Conservation (phyloP, 2,113 vertebrate species). For the Gopherus evgoodei region DNA sequence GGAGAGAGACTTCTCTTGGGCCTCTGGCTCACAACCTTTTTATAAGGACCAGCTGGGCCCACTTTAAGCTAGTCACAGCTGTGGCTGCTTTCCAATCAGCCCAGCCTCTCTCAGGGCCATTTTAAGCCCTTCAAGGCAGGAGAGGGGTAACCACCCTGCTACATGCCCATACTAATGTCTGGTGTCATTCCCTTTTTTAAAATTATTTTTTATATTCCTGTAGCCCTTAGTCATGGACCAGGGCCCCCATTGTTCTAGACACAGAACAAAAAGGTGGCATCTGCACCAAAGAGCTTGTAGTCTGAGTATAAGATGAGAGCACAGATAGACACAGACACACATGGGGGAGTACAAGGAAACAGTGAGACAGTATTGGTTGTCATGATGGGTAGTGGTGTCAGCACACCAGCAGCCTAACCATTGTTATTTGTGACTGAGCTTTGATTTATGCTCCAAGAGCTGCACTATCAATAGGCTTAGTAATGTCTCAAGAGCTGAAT, state of each 20-base stretch:
- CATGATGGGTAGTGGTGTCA: not conserved
- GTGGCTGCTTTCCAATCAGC: too few relatives aligned
- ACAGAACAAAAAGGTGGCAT: not conserved
- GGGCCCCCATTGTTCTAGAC: not conserved
- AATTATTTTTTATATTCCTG: not conserved
- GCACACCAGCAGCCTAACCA: not conserved
- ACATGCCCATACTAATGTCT: not conserved
- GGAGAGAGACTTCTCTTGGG: too few relatives aligned
- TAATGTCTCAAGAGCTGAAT: not conserved
- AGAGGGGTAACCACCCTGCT: too few relatives aligned
- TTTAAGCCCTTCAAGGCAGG: too few relatives aligned
- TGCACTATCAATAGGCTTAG: not conserved
- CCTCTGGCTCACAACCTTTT: too few relatives aligned
- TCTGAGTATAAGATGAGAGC: not conserved
- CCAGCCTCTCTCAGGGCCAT: too few relatives aligned
- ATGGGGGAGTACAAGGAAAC: not conserved
- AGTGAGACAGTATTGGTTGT: not conserved
- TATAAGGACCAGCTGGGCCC: too few relatives aligned
- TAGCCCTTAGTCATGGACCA: not conserved
- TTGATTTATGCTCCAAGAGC: conserved; percentile 18
- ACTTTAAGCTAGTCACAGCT: too few relatives aligned
- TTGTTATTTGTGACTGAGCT: not conserved
- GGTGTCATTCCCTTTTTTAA: not conserved
- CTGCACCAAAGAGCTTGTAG: not conserved
- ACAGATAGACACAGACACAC: not conserved